Evolutionary conservation across 2,888 invertebrate genomes (phyloP), one percentile per base, ranked within the genome.

Genomic region (Ormia ochracea): DNA sequence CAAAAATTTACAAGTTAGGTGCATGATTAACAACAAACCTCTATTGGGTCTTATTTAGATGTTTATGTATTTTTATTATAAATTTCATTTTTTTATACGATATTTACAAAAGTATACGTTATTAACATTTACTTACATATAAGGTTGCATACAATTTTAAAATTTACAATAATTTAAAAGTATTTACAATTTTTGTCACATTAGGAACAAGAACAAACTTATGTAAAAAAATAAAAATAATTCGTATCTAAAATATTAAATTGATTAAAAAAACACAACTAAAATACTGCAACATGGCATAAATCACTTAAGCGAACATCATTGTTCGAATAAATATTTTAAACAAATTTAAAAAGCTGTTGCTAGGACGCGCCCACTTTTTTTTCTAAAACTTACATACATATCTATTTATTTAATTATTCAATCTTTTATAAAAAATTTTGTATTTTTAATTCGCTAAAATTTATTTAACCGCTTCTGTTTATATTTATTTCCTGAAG

Each of bases 61-160:
- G n/a, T n/a, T n/a, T n/a, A n/a, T n/a, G n/a, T n/a, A n/a, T n/a
- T n/a, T n/a, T n/a, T n/a, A n/a, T n/a, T n/a, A n/a, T n/a, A n/a
- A n/a, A n/a, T n/a, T n/a, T n/a, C n/a, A n/a, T 63, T 58, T 48
- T n/a, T 38, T 21, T 72, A 26, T 54, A 52, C 19, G 5, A 66
- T 77, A 73, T 78, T 33, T 78, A 74, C 78, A 78, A 69, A 61
- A 41, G 38, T 56, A 41, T 56, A 10, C 31, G 65, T 66, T 48
- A 63, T 61, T 65, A n/a, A 31, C 50, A 50, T 50, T 50, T 52
- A 3, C 33, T 61, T 28, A 28, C 26, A 59, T 2, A 58, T n/a
- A 38, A 26, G 6, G 38, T 36, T 56, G 68, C 45, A 45, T 70
- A 54, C 45, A 50, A 36, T 79, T 36, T 63, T 59, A 48, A 38